phyloP scores from a whole-genome alignment of 2,797 vertebrate genomes.

The Propithecus perrieri region DNA sequence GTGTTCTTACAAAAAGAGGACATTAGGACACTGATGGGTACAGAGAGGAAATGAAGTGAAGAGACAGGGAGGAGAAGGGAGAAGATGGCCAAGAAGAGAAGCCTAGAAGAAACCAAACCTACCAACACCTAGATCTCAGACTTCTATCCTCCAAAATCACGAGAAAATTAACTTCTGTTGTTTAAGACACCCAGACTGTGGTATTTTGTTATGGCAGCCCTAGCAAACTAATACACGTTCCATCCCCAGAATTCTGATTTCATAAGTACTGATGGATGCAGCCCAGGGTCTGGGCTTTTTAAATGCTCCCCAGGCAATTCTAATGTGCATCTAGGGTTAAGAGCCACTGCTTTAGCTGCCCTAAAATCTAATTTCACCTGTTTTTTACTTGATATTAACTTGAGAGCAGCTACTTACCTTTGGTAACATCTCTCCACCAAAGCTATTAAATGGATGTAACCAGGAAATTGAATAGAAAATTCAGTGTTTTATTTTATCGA shows the following conservation, averaged over 20 bases:
- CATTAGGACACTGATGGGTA: not conserved
- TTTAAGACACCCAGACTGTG: not conserved
- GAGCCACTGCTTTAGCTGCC: not conserved
- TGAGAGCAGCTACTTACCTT: not conserved
- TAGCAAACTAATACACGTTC: not conserved
- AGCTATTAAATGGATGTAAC: not conserved
- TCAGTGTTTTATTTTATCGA: not conserved
- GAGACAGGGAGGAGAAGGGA: not conserved
- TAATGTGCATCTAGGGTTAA: not conserved
- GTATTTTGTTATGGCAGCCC: not conserved
- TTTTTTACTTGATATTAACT: not conserved
- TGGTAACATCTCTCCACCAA: not conserved
- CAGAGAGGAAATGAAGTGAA: not conserved
- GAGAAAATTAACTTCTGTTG: not conserved
- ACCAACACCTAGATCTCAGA: not conserved
- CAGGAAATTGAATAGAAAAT: not conserved
- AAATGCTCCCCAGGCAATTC: not conserved
- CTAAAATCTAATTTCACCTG: not conserved
- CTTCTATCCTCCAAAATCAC: not conserved
- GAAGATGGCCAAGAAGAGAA: not conserved
- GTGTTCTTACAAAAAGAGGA: not conserved
- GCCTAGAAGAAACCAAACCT: not conserved
- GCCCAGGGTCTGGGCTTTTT: not conserved
- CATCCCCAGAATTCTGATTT: not conserved
- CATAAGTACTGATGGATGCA: not conserved